Evolutionary conservation across 1,140 invertebrate genomes (phyloP), one percentile per base, ranked within the genome.

Genomic region (Drosophila carrolli): DNA sequence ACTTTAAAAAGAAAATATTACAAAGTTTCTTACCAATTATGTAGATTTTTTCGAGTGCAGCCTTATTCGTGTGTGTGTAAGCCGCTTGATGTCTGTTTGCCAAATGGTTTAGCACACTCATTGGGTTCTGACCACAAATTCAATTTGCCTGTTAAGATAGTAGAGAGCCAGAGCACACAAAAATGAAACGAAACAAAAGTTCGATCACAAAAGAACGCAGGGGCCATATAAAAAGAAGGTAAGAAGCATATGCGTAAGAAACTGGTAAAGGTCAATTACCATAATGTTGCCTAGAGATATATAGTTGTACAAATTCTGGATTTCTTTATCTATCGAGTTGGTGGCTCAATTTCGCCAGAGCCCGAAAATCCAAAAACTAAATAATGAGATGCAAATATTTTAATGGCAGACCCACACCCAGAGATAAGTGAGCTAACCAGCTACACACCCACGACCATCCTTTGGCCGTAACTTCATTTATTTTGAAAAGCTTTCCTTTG

Each of bases 331-430:
- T 57, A 70, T 41, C 48, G 48, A 54, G 43, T 32, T 16, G 9
- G 38, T 32, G 27, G 14, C 56, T 16, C 19, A 38, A 40, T 35
- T 16, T 40, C 7, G 9, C 66, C 19, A 5, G 3, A 47, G 35
- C 37, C 41, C 35, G n/a, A 41, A 40, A 35, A 37, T 19, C 19
- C 51, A 37, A 37, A 71, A 78, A 89, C 73, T 89, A 86, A 89
- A 89, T 89, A 89, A 88, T 88, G 84, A 88, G 77, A 72, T 75
- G 76, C 68, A 89, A 89, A 89, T 81, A 89, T 89, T 89, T 89
- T 89, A 89, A 89, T 89, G 84, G 68, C 73, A 78, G 72, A 74
- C 58, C 14, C 63, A 43, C 54, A 51, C 38, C 37, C 58, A 16
- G 37, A 46, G 56, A 66, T 46, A 55, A 14, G 32, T 35, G 29